Evolutionary conservation across 2,113 vertebrate species (phyloP).

Genomic region (Calyptommatus sinebrachiatus): DNA sequence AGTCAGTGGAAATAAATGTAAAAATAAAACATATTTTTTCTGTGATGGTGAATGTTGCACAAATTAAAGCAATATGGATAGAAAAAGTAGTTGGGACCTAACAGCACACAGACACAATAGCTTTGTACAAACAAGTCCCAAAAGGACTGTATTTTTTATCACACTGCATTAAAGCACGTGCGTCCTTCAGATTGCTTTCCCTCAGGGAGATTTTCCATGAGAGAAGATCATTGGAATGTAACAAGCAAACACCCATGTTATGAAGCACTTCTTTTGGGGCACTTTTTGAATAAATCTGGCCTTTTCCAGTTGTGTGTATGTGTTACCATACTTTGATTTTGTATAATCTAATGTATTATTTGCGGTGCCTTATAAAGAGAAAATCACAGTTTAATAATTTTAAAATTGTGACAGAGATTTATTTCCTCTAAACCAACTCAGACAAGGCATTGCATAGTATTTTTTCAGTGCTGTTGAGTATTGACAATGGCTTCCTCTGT

Average conservation of each 20-base stretch:
- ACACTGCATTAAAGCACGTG: not conserved
- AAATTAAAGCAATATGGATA: constrained; percentile 7
- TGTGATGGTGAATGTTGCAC: constrained; percentile 6
- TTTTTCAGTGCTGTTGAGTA: not conserved
- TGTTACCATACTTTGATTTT: not conserved
- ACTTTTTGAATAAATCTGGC: not conserved
- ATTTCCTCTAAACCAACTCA: not conserved
- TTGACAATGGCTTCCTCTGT: not conserved
- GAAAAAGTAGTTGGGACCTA: not conserved
- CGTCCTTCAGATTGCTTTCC: not conserved
- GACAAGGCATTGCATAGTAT: not conserved
- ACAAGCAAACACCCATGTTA: not conserved
- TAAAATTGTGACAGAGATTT: not conserved
- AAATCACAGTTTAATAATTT: not conserved
- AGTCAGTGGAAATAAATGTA: constrained; percentile 8
- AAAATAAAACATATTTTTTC: constrained; percentile 5
- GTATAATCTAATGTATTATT: not conserved
- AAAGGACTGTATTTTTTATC: not conserved
- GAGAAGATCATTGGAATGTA: not conserved
- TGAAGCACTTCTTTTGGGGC: not conserved
- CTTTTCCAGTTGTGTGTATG: not conserved
- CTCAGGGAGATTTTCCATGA: constrained; percentile 1
- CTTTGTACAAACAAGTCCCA: not conserved
- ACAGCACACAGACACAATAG: not conserved
- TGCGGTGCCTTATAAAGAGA: not conserved